These are phyloP conservation scores for Epicampocera succincta DNA, from an alignment of 2,888 invertebrate species.

Conservation along the genomic window DNA sequence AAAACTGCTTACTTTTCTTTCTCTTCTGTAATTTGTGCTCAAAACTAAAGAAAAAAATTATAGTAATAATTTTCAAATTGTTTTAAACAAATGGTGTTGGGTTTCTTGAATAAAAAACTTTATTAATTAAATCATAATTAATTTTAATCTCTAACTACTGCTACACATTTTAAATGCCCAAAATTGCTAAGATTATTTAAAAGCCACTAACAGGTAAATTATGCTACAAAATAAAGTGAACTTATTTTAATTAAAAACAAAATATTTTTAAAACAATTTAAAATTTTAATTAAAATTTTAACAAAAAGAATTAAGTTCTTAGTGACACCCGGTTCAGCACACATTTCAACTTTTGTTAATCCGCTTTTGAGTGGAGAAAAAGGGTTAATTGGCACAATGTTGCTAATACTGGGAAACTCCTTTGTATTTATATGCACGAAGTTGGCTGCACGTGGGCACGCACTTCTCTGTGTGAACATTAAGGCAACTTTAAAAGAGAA, in stretches of 20 bases:
- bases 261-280: slow-evolving; percentile 79
- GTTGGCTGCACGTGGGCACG: too few species aligned
- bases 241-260: slow-evolving; percentile 70
- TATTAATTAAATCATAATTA: neutral
- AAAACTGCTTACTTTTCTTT: slow-evolving; percentile 6
- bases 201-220: slow-evolving; percentile 52
- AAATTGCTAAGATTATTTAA: slow-evolving; percentile 53
- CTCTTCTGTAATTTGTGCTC: neutral
- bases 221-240: slow-evolving; percentile 34
- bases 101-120: slow-evolving; percentile 54
- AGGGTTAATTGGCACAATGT: too few species aligned
- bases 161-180: slow-evolving; percentile 33
- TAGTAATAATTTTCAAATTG: slow-evolving; percentile 30
- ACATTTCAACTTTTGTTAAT: too few species aligned
- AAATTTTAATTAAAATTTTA: slow-evolving; percentile 31
- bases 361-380: too few species aligned
- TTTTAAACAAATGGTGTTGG: slow-evolving; percentile 68
- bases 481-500: too few species aligned
- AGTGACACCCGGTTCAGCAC: too few species aligned
- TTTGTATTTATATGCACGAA: too few species aligned
- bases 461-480: too few species aligned
- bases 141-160: slow-evolving; percentile 36
- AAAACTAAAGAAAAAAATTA: neutral
- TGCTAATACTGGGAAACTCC: too few species aligned
- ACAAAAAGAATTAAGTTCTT: slow-evolving; percentile 47